phyloP scores from a whole-genome alignment of 35 echinoderm and acorn worm species.

The Amphiura filiformis region DNA sequence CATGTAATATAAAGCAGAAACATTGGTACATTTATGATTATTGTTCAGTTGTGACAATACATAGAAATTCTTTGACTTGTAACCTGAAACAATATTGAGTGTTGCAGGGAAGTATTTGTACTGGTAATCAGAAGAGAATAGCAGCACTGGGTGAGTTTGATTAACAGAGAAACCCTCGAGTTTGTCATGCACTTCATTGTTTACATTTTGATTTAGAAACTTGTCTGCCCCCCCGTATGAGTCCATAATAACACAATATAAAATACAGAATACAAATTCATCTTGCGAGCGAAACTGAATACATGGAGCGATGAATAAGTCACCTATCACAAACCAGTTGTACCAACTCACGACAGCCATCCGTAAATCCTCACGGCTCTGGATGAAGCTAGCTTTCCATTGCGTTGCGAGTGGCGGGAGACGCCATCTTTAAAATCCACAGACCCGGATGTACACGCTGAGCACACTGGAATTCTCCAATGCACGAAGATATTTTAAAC shows the following conservation, averaged over 20 bases:
- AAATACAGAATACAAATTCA: neutral
- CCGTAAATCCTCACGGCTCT: neutral
- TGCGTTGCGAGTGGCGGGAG: neutral
- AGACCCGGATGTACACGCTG: no score
- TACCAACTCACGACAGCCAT: neutral
- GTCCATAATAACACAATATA: neutral
- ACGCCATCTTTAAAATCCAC: neutral
- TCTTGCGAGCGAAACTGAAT: no score
- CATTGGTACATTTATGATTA: neutral
- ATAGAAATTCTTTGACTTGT: neutral
- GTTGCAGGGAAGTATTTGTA: neutral
- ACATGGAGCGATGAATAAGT: no score
- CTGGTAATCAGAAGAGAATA: neutral
- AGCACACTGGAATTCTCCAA: no score
- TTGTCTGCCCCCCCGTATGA: neutral
- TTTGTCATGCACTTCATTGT: neutral
- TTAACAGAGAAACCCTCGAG: neutral
- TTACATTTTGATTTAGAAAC: neutral
- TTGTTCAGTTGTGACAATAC: neutral
- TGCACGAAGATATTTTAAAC: no score
- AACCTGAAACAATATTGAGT: neutral
- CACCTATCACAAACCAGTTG: no score
- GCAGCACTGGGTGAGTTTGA: neutral
- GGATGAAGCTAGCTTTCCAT: neutral
- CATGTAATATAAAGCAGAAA: neutral